phyloP scores from a whole-genome alignment of 1,140 invertebrate species.

The Hestina assimilis region DNA sequence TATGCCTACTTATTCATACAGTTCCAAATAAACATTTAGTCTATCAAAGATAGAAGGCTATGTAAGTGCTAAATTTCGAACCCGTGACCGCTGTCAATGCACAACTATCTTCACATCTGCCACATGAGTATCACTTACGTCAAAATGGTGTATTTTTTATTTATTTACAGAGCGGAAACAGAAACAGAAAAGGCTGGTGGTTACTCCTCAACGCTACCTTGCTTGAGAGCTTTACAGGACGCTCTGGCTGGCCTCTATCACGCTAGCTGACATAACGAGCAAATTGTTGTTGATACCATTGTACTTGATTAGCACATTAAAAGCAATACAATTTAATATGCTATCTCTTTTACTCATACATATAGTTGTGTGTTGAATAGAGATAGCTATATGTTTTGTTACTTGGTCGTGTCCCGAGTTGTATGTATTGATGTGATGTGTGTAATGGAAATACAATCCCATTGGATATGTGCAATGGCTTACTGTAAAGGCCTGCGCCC shows the following conservation, averaged over 20 bases:
- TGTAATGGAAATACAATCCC: no score
- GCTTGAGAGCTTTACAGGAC: slow-evolving; percentile 93
- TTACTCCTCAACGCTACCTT: slow-evolving; percentile 89
- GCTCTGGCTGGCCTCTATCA: slow-evolving; percentile 91
- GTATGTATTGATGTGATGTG: no score
- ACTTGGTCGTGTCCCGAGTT: no score
- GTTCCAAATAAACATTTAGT: no score
- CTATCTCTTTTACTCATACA: neutral
- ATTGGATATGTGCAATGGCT: no score
- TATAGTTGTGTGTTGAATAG: neutral
- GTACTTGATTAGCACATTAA: slow-evolving; percentile 41
- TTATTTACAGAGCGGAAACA: slow-evolving; percentile 79
- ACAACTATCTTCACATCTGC: no score
- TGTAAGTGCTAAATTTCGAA: no score
- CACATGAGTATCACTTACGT: no score
- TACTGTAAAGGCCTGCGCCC: no score
- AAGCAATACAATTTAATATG: slow-evolving; percentile 2
- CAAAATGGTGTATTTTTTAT: neutral
- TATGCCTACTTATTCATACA: no score
- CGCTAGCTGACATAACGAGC: slow-evolving; percentile 63
- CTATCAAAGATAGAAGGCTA: no score
- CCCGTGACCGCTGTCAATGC: no score
- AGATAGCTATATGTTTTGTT: neutral
- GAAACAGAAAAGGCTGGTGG: slow-evolving; percentile 92
- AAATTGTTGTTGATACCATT: slow-evolving; percentile 34